Evolutionary conservation across 1,140 invertebrate species (phyloP), one percentile per base, ranked within the genome.

Genomic region (Penaeus chinensis): DNA sequence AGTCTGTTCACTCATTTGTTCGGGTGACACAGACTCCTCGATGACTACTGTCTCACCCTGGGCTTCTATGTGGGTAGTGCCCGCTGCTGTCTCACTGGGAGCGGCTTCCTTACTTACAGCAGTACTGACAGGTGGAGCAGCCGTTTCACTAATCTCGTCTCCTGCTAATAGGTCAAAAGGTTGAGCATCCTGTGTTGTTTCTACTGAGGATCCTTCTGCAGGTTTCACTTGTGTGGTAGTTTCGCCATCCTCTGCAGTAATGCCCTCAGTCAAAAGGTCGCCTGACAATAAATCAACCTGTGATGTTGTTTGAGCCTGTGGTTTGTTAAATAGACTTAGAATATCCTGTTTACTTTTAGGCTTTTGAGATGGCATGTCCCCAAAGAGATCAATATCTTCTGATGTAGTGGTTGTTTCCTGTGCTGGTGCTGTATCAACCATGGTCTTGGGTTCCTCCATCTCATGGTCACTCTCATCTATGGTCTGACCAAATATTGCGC

Each of bases 401-500:
- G 86, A 84, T 69, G 84, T 84, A 85, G 79, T 63, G 65, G 82
- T 22, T 60, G 77, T 62, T 47, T 71, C 42, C 77, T 61, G 69
- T 18, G 89, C 42, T 37, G 54, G n/a, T 65, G 89, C 65, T 80
- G 65, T 32, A 10, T 77, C 60, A 0, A 61, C 47, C 27, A 71
- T 60, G 74, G 71, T 27, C 65, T 87, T 78, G 13, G 69, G 69
- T 65, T 84, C 88, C 10, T 90, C 82, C 78, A 87, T 85, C 69
- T 90, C 89, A 54, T 90, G 84, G 71, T 90, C 90, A 69, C 88
- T 89, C 37, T 89, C 77, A 32, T 89, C 91, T 47, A 90, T 87
- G 24, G 90, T 90, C 80, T 90, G 85, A 76, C 91, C 47, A 92
- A 92, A 90, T 91, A 92, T 90, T 90, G 92, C 81, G 84, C 88